Evolutionary conservation across 2,113 vertebrate genomes (phyloP), one percentile per base, ranked within the genome.

Genomic region (Caranx melampygus): DNA sequence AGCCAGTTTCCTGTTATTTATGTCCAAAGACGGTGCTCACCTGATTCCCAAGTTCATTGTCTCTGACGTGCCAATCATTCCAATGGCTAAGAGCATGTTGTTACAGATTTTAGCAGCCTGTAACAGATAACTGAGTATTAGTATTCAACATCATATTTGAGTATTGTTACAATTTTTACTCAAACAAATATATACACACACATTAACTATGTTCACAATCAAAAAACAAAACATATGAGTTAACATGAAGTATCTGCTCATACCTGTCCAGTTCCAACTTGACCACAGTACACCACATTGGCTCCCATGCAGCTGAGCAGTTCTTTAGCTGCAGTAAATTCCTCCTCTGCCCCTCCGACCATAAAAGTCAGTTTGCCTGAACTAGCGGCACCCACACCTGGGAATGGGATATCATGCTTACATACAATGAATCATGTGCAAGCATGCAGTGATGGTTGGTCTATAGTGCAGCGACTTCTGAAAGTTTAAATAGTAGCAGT

Each of bases 71-170:
- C 98, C 98, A 61, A 99, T 98, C 98, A 99, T 99, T 89, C 97
- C 96, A 75, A 99, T 98, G 59, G 96, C 98, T 86, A 99, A 92
- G 59, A 99, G 96, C 98, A 99, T 98, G 90, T 99, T 99, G 95
- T 99, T 99, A 88, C 98, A 99, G 90, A 99, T 99, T 94, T 99
- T 99, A 61, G 97, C 98, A 79, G 98, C 97, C 98, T 99, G 88
- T 65, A 95, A 86, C 1, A 67, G 75, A 6, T 14, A 6, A 45
- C 61, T 72, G 3, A 12, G 70, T 14, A 7, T 78, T 20, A 78
- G n/a, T n/a, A 35, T 44, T 44, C 2, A 57, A 59, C 33, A 42
- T 16, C 1, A 57, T 57, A 33, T 72, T 26, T 20, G 20, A 51
- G 16, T 16, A 12, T n/a, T 21, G 5, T 55, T 55, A 55, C n/a